Conservation (phyloP, 2,797 vertebrate genomes). For the Syngnathus rostellatus region DNA sequence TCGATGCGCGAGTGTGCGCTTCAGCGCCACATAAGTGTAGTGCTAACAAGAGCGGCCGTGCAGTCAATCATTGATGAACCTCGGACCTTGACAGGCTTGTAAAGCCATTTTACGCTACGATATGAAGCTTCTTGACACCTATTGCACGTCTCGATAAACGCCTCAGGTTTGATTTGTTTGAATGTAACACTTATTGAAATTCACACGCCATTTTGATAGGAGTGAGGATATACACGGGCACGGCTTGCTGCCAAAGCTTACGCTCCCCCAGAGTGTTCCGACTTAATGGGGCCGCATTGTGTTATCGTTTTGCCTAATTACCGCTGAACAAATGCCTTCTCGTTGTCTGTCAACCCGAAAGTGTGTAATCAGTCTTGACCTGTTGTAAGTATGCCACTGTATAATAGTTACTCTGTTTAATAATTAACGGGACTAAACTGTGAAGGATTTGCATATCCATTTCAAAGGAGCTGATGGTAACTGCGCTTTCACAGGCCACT, state of each 20-base stretch:
- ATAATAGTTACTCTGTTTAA: slow-evolving; percentile 76
- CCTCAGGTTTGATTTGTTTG: slow-evolving; percentile 4
- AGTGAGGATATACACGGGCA: not conserved
- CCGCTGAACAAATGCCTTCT: slow-evolving; percentile 83
- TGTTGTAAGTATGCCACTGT: slow-evolving; percentile 87
- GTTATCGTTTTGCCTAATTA: slow-evolving; percentile 91
- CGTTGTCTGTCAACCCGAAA: slow-evolving; percentile 77
- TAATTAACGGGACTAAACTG: slow-evolving; percentile 79
- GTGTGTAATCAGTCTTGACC: slow-evolving; percentile 92
- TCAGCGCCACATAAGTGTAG: slow-evolving; percentile 25
- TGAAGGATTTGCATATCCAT: slow-evolving; percentile 51
- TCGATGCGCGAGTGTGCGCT: slow-evolving; percentile 2
- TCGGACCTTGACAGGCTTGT: slow-evolving; percentile 31
- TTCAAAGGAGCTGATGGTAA: slow-evolving; percentile 38
- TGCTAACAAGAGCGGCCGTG: slow-evolving; percentile 41
- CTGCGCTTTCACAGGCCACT: slow-evolving; percentile 20
- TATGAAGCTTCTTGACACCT: slow-evolving; percentile 24
- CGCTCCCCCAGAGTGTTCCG: slow-evolving; percentile 1
- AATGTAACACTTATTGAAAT: slow-evolving; percentile 7
- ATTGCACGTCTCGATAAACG: slow-evolving; percentile 37
- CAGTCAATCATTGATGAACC: slow-evolving; percentile 59
- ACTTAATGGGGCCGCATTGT: slow-evolving; percentile 65
- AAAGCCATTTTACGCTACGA: slow-evolving; percentile 41
- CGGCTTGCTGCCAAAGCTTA: not conserved
- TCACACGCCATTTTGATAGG: not conserved